Conservation (phyloP, 2,888 invertebrate species). For the Abrostola triplasia region DNA sequence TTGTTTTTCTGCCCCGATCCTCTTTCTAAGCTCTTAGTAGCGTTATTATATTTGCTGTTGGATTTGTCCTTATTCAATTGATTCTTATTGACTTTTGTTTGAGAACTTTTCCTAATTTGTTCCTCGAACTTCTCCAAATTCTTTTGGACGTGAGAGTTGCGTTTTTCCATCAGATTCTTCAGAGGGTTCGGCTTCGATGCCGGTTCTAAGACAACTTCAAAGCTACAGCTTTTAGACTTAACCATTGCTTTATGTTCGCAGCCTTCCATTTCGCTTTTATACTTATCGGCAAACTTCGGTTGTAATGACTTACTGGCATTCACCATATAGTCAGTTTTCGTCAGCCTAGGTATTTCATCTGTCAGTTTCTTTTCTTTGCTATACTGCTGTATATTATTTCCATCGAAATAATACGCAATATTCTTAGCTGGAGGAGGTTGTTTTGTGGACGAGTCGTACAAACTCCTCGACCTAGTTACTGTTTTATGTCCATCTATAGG, state of each 20-base stretch:
- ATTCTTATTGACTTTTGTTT: constrained; percentile 79
- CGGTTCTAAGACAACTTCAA: constrained; percentile 85
- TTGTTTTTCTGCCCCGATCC: constrained; percentile 81
- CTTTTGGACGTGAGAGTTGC: constrained; percentile 85
- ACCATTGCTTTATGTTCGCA: constrained; percentile 81
- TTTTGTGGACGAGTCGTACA: constrained; percentile 80
- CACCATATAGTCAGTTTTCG: constrained; percentile 87
- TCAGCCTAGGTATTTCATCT: constrained; percentile 89
- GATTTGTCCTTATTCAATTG: constrained; percentile 83
- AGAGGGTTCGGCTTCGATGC: constrained; percentile 84
- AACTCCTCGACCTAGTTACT: constrained; percentile 82
- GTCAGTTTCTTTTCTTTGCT: constrained; percentile 74
- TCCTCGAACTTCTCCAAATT: constrained; percentile 90
- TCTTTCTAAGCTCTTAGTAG: constrained; percentile 84
- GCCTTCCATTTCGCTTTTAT: constrained; percentile 82
- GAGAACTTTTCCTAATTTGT: constrained; percentile 81
- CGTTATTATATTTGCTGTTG: constrained; percentile 79
- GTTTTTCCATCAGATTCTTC: constrained; percentile 83
- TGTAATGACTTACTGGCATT: constrained; percentile 82
- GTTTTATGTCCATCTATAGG: constrained; percentile 79
- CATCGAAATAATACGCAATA: constrained; percentile 86
- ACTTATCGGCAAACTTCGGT: constrained; percentile 81
- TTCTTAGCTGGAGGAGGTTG: constrained; percentile 81
- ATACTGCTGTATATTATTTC: constrained; percentile 80
- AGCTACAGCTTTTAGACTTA: constrained; percentile 86